A percentile compares a stretch with the other conserved stretches of the same genome.
phyloP scores from a whole-genome alignment of 2,888 invertebrate species.

The Archips crataeganus region DNA sequence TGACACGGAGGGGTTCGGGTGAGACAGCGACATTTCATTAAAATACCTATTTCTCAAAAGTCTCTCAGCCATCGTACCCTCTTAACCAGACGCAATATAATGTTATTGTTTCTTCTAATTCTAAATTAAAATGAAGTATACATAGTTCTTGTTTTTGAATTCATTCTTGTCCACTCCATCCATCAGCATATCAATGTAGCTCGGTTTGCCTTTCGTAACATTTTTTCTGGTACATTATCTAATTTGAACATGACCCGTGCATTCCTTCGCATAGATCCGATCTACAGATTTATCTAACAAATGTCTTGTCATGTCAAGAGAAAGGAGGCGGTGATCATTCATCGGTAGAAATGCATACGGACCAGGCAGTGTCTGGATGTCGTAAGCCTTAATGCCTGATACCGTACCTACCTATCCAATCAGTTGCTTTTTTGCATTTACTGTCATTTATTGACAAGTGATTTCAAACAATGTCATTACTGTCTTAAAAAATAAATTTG shows the following conservation, averaged over 20 bases:
- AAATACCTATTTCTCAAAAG: too few relatives aligned
- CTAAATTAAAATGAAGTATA: too few relatives aligned
- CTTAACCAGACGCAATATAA: too few relatives aligned
- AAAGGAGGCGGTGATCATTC: constrained; percentile 24
- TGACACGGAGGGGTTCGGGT: too few relatives aligned
- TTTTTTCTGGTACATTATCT: constrained; percentile 1
- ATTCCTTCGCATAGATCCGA: constrained; percentile 24
- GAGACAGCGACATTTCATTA: too few relatives aligned
- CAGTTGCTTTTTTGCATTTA: too few relatives aligned
- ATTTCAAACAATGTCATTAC: too few relatives aligned
- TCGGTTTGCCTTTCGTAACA: background rate
- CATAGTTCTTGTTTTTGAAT: too few relatives aligned
- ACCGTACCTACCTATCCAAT: background rate
- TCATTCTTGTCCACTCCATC: background rate
- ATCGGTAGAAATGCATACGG: constrained; percentile 7
- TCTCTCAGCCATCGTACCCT: too few relatives aligned
- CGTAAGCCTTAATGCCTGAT: background rate
- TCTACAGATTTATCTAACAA: constrained; percentile 25
- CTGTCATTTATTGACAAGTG: background rate
- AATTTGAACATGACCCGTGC: constrained; percentile 24
- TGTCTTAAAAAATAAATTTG: too few relatives aligned
- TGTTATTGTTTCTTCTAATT: too few relatives aligned
- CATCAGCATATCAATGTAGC: background rate
- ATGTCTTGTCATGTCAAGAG: constrained; percentile 34
- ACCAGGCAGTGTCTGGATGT: constrained; percentile 1